These are phyloP conservation scores for Drosophila anomelani DNA, from an alignment of 2,888 invertebrate genomes.

Conservation along the genomic window DNA sequence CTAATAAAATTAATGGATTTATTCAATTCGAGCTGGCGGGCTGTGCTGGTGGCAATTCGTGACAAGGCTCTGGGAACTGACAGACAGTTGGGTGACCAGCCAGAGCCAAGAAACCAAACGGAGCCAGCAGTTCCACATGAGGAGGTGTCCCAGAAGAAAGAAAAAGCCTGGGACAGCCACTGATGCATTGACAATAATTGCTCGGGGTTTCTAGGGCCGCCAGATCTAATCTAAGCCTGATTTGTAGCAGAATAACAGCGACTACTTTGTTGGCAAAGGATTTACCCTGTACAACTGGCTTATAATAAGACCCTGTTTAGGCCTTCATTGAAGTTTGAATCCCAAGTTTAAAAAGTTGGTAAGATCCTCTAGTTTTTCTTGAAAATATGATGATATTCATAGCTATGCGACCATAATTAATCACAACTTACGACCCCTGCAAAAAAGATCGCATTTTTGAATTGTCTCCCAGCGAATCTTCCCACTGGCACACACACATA, in stretches of 20 bases:
- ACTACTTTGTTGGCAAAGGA: background rate
- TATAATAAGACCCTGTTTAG: background rate
- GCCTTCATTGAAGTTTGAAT: background rate
- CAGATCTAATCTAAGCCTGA: constrained; percentile 46
- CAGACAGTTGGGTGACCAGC: constrained; percentile 30
- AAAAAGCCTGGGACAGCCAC: constrained; percentile 27
- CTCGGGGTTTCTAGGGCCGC: constrained; percentile 11
- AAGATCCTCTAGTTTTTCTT: background rate
- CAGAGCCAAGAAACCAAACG: constrained; percentile 10
- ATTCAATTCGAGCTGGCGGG: constrained; percentile 74
- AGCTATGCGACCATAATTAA: constrained; percentile 47
- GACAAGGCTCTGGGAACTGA: constrained; percentile 50
- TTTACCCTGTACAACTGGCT: background rate
- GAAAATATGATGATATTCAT: constrained; percentile 13
- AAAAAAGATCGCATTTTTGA: constrained; percentile 30
- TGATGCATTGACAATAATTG: constrained; percentile 35
- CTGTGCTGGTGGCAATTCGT: constrained; percentile 68
- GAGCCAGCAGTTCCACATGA: constrained; percentile 72
- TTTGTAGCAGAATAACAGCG: constrained; percentile 35
- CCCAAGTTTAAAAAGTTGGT: background rate
- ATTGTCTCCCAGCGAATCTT: constrained; percentile 36
- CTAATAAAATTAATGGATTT: constrained; percentile 84
- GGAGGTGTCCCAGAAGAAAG: constrained; percentile 37
- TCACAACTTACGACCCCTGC: constrained; percentile 40
- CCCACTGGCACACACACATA: constrained; percentile 20